Percentiles rank a stretch among this genome's conserved stretches.
Evolutionary conservation across 2,797 vertebrate genomes (phyloP).

Genomic region (Oreochromis grahami): DNA sequence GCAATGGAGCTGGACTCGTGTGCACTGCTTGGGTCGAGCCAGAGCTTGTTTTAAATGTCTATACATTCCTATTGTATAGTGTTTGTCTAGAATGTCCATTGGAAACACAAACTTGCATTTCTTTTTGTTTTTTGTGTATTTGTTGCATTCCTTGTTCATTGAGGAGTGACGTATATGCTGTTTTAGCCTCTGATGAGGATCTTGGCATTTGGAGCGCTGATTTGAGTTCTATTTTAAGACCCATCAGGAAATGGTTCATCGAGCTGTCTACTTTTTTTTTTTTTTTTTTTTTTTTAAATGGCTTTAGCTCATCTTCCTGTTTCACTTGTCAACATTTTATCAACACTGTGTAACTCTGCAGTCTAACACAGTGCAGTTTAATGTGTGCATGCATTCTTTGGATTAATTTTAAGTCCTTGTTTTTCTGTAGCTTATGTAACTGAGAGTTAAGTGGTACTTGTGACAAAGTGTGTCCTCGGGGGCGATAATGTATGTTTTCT

Average conservation of each 20-base stretch:
- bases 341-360: background rate
- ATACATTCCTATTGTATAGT: background rate
- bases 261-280: background rate
- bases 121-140: background rate
- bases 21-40: background rate
- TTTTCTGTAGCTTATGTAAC: background rate
- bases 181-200: background rate
- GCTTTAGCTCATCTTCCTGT: conserved; percentile 23
- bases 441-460: background rate
- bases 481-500: background rate
- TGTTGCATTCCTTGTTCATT: background rate
- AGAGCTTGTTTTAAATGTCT: background rate
- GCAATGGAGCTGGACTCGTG: background rate
- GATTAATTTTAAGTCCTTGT: background rate
- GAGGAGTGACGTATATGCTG: background rate
- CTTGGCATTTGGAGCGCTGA: background rate
- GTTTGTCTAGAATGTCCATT: background rate
- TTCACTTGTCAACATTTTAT: conserved; percentile 11
- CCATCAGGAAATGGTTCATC: conserved; percentile 10
- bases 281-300: background rate
- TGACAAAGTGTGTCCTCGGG: background rate
- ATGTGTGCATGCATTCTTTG: background rate
- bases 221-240: conserved; percentile 26
- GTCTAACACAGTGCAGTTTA: background rate
- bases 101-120: background rate